Conservation (phyloP, 2,888 invertebrate genomes). For the Cybosia mesomella region DNA sequence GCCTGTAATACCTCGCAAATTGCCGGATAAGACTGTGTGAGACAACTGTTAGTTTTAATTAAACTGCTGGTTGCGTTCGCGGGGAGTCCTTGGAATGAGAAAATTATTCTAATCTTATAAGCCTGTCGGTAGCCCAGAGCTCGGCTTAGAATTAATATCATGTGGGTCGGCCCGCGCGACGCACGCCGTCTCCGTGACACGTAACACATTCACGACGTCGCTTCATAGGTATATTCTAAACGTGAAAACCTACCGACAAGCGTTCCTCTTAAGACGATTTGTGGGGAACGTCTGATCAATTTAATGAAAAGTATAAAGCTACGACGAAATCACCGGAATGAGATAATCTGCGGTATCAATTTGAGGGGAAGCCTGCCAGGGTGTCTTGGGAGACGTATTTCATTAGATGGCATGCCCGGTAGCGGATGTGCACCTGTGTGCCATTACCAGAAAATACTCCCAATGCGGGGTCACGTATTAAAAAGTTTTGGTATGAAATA, state of each 20-base stretch:
- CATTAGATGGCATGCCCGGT: conserved; percentile 65
- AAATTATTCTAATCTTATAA: conserved; percentile 87
- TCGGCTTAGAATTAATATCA: conserved; percentile 79
- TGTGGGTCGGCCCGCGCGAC: conserved; percentile 63
- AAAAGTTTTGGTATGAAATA: conserved; percentile 46
- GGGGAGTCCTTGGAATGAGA: conserved; percentile 82
- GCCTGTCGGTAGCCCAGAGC: conserved; percentile 80
- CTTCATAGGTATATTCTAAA: conserved; percentile 35
- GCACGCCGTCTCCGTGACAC: conserved; percentile 20
- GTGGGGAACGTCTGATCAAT: conserved; percentile 69
- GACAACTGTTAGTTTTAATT: conserved; percentile 88
- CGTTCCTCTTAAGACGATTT: conserved; percentile 68
- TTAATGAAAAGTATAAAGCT: conserved; percentile 80
- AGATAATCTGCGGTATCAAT: conserved; percentile 84
- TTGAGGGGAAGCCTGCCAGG: conserved; percentile 68
- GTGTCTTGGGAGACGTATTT: conserved; percentile 80
- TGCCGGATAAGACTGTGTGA: conserved; percentile 86
- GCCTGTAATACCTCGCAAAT: conserved; percentile 87
- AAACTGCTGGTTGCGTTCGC: conserved; percentile 84
- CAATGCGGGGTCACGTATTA: conserved; percentile 35
- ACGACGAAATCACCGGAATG: conserved; percentile 69
- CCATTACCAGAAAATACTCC: conserved; percentile 33
- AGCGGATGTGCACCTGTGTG: conserved; percentile 63
- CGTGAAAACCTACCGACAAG: conserved; percentile 48
- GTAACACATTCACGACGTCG: conserved; percentile 34